These are phyloP conservation scores for Bryconaethiops microstoma DNA, from an alignment of 2,797 vertebrate genomes.

Conservation along the genomic window DNA sequence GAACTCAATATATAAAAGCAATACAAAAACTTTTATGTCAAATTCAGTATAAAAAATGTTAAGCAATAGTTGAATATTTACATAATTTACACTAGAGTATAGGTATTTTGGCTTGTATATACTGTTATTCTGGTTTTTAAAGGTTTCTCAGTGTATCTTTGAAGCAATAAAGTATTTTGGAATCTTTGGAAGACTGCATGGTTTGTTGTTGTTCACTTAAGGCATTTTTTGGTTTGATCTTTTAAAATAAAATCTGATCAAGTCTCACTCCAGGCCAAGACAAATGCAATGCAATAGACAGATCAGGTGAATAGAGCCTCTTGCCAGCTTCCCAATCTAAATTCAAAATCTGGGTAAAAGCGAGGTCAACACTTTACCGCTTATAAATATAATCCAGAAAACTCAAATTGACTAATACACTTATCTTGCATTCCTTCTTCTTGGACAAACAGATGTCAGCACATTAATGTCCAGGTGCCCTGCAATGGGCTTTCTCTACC, in stretches of 20 bases:
- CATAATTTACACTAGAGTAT: no score
- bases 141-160: no score
- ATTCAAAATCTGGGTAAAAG: not conserved
- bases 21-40: no score
- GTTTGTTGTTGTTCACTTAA: no score
- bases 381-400: slow-evolving; percentile 26
- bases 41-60: no score
- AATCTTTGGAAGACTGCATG: no score
- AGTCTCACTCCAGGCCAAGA: not conserved
- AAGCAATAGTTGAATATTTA: no score
- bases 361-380: slow-evolving; percentile 23
- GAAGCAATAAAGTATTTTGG: no score
- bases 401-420: slow-evolving; percentile 32
- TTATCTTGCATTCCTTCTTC: slow-evolving; percentile 20
- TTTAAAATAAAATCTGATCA: not conserved
- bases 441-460: slow-evolving; percentile 16
- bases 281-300: not conserved
- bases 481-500: not conserved
- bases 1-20: no score
- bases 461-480: slow-evolving; percentile 5
- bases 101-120: no score
- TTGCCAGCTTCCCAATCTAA: not conserved
- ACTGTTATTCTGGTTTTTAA: no score
- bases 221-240: no score
- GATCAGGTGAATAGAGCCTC: not conserved